These are phyloP conservation scores for Cerceris ruficornis DNA, from an alignment of 2,888 invertebrate genomes.

Conservation along the genomic window DNA sequence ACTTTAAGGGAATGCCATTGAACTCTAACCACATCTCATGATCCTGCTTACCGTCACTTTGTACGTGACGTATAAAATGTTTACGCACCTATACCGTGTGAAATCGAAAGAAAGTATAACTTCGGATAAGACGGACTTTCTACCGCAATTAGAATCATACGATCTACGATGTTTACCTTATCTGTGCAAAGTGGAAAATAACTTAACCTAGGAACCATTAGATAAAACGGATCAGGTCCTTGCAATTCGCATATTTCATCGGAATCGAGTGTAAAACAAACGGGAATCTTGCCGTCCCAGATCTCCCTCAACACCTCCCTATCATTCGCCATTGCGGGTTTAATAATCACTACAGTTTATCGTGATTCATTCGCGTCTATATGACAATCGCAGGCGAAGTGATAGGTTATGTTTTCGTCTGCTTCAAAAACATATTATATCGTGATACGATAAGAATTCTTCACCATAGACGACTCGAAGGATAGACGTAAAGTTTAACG, in stretches of 20 bases:
- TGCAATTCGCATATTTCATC: constrained; percentile 95
- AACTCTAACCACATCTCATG: constrained; percentile 97
- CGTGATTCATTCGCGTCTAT: constrained; percentile 33
- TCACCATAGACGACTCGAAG: background rate
- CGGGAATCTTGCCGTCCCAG: constrained; percentile 97
- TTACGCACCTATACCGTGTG: constrained; percentile 87
- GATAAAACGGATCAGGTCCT: constrained; percentile 95
- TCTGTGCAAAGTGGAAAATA: constrained; percentile 98
- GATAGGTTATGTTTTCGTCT: constrained; percentile 57
- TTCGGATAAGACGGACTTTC: background rate
- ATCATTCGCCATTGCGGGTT: constrained; percentile 93
- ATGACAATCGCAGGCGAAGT: constrained; percentile 8
- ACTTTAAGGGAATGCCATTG: constrained; percentile 94
- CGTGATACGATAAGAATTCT: background rate
- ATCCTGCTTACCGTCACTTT: constrained; percentile 87
- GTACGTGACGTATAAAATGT: constrained; percentile 92
- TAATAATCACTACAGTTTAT: constrained; percentile 8
- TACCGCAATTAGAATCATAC: constrained; percentile 7
- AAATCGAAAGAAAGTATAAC: background rate
- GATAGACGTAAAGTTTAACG: background rate
- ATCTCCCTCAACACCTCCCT: constrained; percentile 96
- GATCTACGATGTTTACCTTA: constrained; percentile 85
- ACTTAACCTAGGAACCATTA: constrained; percentile 96
- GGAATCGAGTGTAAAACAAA: constrained; percentile 94
- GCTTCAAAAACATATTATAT: constrained; percentile 21